phyloP scores from a whole-genome alignment of 1,140 invertebrate genomes.

The Drosophila kurseongensis region DNA sequence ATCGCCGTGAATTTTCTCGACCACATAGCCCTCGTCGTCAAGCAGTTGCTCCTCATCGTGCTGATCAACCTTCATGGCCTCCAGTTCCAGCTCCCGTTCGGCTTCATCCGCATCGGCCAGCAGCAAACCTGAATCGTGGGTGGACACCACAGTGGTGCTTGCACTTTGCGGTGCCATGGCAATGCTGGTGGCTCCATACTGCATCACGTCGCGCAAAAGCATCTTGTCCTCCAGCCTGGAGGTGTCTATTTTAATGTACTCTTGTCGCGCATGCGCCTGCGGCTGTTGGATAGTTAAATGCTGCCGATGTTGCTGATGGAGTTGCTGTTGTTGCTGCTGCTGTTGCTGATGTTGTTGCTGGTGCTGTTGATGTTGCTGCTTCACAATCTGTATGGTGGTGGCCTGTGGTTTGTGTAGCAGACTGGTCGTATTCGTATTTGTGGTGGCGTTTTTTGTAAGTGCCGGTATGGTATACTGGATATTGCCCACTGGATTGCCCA shows the following conservation, averaged over 20 bases:
- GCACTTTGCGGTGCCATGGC: constrained; percentile 47
- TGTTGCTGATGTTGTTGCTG: constrained; percentile 34
- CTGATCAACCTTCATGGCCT: constrained; percentile 59
- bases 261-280: constrained; percentile 42
- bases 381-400: constrained; percentile 76
- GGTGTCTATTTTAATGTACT: constrained; percentile 80
- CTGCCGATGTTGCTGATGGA: constrained; percentile 60
- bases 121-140: constrained; percentile 62
- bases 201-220: constrained; percentile 77
- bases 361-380: constrained; percentile 53
- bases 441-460: constrained; percentile 66
- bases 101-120: constrained; percentile 66
- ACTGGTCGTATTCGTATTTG: constrained; percentile 59
- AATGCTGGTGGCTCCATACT: constrained; percentile 72
- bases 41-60: constrained; percentile 37
- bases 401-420: constrained; percentile 70
- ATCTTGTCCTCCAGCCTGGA: constrained; percentile 76
- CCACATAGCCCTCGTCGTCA: constrained; percentile 49
- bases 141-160: constrained; percentile 51
- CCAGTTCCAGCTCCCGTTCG: constrained; percentile 65
- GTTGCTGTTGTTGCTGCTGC: constrained; percentile 21
- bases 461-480: constrained; percentile 80
- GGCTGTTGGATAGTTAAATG: constrained; percentile 59
- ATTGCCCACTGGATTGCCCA: constrained; percentile 75
- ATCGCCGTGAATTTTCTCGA: constrained; percentile 31